phyloP scores from a whole-genome alignment of 2,888 invertebrate species.

The Ophion ventricosus region DNA sequence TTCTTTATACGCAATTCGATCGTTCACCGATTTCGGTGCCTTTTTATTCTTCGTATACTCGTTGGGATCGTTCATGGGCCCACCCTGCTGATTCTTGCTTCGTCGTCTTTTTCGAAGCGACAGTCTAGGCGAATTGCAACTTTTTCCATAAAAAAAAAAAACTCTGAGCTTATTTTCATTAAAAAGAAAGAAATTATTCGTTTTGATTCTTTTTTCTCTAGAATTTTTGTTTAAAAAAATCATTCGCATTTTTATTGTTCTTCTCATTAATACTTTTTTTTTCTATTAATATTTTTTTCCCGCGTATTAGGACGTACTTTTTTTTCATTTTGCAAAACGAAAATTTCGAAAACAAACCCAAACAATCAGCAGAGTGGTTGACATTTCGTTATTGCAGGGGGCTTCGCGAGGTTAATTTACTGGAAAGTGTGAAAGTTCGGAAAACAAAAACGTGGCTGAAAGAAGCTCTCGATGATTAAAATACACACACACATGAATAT shows the following conservation, averaged over 20 bases:
- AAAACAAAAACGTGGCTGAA: background rate
- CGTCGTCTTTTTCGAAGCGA: background rate
- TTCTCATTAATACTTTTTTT: background rate
- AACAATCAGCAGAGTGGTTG: constrained; percentile 3
- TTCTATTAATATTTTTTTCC: background rate
- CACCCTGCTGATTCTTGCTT: background rate
- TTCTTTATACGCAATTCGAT: constrained; percentile 81
- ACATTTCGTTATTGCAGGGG: background rate
- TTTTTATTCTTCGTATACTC: background rate
- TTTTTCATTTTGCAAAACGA: too few relatives aligned
- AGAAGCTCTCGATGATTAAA: constrained; percentile 7
- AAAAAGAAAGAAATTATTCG: too few relatives aligned
- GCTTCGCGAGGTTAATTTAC: background rate
- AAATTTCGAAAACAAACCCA: too few relatives aligned
- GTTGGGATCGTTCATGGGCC: constrained; percentile 1
- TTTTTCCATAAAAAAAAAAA: background rate
- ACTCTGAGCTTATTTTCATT: too few relatives aligned
- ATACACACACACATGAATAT: background rate
- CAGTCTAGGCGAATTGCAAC: too few relatives aligned
- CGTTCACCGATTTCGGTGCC: constrained; percentile 31
- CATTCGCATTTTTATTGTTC: background rate
- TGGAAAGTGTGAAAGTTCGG: background rate
- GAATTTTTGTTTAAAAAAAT: too few relatives aligned
- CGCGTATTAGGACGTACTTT: too few relatives aligned
- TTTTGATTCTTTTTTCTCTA: too few relatives aligned